Evolutionary conservation across 2,888 invertebrate species (phyloP).

Genomic region (Limenitis camilla): DNA sequence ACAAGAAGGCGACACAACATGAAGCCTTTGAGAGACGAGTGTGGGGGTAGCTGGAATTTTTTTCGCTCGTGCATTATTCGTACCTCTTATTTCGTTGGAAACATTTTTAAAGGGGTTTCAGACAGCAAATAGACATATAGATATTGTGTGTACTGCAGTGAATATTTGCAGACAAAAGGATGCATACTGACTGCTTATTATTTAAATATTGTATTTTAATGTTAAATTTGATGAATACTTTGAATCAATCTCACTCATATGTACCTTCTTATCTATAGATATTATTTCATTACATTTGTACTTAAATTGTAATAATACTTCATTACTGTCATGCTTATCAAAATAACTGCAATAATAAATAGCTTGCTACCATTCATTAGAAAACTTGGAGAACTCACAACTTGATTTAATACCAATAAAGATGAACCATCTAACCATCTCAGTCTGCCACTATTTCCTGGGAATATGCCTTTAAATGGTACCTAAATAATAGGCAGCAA

Average conservation of each 20-base stretch:
- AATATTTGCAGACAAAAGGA: conserved; percentile 20
- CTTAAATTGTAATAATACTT: too few species aligned
- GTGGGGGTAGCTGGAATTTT: conserved; percentile 26
- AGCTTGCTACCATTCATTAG: too few species aligned
- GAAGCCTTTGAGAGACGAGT: conserved; percentile 21
- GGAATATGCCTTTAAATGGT: neutral
- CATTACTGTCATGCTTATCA: too few species aligned
- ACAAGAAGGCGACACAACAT: conserved; percentile 17
- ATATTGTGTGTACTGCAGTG: conserved; percentile 17
- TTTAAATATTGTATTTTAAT: too few species aligned
- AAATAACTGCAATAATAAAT: too few species aligned
- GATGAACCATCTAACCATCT: too few species aligned
- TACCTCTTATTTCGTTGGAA: conserved; percentile 19
- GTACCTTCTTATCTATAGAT: too few species aligned
- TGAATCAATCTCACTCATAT: too few species aligned
- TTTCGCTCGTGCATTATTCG: conserved; percentile 25
- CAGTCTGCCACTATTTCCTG: neutral
- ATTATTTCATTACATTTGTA: too few species aligned
- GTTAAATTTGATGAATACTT: too few species aligned
- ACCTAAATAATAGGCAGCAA: conserved; percentile 1
- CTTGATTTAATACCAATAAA: too few species aligned
- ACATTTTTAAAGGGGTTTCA: conserved; percentile 22
- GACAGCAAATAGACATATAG: conserved; percentile 21
- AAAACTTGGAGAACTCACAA: too few species aligned
- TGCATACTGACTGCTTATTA: conserved; percentile 6